A percentile compares a stretch with the other conserved stretches of the same genome.
Conservation (phyloP, 2,888 invertebrate species). For the Frankliniella intonsa region DNA sequence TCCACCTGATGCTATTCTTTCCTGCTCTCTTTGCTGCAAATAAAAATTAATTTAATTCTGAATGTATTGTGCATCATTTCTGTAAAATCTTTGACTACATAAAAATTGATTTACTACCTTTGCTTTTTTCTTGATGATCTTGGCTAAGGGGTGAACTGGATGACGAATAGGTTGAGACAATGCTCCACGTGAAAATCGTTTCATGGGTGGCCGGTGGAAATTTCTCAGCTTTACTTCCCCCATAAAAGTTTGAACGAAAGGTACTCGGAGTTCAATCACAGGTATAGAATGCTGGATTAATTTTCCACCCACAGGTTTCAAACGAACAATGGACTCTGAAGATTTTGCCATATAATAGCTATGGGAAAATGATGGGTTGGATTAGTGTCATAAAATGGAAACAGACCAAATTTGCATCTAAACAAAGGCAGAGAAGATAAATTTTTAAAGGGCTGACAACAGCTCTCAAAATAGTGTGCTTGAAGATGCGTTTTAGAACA, state of each 20-base stretch:
- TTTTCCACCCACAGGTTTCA: constrained; percentile 85
- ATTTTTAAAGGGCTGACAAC: background rate
- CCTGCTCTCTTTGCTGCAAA: constrained; percentile 77
- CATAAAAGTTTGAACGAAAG: constrained; percentile 95
- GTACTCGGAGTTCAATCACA: constrained; percentile 87
- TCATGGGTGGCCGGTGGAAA: constrained; percentile 89
- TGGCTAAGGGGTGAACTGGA: constrained; percentile 75
- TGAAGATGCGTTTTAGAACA: too few species aligned
- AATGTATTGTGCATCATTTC: background rate
- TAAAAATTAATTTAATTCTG: constrained; percentile 15
- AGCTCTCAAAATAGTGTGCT: background rate
- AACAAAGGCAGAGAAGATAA: constrained; percentile 25
- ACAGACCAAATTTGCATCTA: constrained; percentile 29
- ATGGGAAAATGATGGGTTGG: constrained; percentile 39
- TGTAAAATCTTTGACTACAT: constrained; percentile 27
- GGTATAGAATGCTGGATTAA: constrained; percentile 97
- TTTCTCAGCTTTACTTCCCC: constrained; percentile 74
- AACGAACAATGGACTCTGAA: constrained; percentile 68
- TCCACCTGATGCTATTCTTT: constrained; percentile 91
- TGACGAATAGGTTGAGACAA: constrained; percentile 71
- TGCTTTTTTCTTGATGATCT: constrained; percentile 88
- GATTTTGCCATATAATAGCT: constrained; percentile 91
- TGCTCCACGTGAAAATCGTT: constrained; percentile 78
- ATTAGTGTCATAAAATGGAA: background rate
- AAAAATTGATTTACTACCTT: constrained; percentile 51